Percentiles rank a stretch among this genome's conserved stretches.
These are phyloP conservation scores for Eclectus roratus DNA, from an alignment of 2,113 vertebrate species.

Conservation along the genomic window DNA sequence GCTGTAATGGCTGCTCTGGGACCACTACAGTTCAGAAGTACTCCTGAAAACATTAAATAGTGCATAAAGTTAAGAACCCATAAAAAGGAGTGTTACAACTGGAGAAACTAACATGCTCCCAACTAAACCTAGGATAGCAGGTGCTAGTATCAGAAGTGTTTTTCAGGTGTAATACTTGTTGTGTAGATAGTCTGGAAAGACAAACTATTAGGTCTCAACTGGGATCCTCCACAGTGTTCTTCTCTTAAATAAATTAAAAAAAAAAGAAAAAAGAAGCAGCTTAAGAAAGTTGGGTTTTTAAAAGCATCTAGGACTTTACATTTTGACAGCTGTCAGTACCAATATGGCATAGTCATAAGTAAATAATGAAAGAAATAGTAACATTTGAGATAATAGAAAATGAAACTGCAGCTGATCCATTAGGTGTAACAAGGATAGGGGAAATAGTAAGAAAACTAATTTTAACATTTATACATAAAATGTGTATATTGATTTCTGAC, in stretches of 20 bases:
- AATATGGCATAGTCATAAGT: neutral
- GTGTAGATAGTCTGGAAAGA: neutral
- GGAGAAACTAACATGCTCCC: neutral
- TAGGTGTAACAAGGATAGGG: neutral
- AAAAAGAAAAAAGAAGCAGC: neutral
- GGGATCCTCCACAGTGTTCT: neutral
- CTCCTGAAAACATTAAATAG: neutral
- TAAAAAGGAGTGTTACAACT: neutral
- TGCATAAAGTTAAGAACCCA: neutral
- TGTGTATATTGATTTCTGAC: neutral
- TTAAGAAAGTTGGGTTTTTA: neutral
- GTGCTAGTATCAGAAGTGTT: neutral
- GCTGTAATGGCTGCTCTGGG: neutral
- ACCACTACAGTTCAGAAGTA: neutral
- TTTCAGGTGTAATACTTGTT: neutral
- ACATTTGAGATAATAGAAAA: neutral
- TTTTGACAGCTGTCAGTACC: neutral
- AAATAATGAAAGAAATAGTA: neutral
- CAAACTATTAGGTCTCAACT: neutral
- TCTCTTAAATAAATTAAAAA: neutral
- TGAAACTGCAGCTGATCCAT: neutral
- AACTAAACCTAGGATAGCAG: neutral
- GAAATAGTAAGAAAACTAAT: neutral
- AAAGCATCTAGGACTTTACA: neutral
- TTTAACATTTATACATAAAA: neutral